Percentiles rank a stretch among this genome's conserved stretches.
Evolutionary conservation across 2,888 invertebrate genomes (phyloP).

Genomic region (Argyresthia goedartella): DNA sequence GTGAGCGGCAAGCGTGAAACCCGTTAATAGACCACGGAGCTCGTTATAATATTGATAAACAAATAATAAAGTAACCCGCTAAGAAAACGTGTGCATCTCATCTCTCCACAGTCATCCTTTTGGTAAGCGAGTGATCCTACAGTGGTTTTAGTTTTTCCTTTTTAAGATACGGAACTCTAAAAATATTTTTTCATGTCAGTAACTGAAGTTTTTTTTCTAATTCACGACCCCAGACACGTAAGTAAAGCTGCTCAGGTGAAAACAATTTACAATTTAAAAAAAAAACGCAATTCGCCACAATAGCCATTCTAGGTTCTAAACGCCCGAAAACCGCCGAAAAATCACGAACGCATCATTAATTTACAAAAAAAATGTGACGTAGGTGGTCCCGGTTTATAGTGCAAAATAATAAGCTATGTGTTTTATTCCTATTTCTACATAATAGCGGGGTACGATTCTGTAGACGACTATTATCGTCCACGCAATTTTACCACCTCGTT

Average conservation of each 20-base stretch:
- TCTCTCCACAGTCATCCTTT: too few relatives aligned
- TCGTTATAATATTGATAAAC: too few relatives aligned
- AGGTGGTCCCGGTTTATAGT: slow-evolving; percentile 60
- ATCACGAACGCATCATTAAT: slow-evolving; percentile 64
- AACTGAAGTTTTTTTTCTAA: too few relatives aligned
- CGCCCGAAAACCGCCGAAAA: slow-evolving; percentile 43
- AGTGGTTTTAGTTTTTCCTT: too few relatives aligned
- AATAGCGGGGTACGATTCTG: slow-evolving; percentile 52
- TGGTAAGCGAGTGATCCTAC: too few relatives aligned
- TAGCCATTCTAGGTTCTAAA: slow-evolving; percentile 18
- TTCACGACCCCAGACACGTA: not conserved
- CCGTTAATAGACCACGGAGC: too few relatives aligned
- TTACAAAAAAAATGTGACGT: slow-evolving; percentile 34
- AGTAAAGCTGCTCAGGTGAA: not conserved
- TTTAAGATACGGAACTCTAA: too few relatives aligned
- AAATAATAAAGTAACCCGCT: too few relatives aligned
- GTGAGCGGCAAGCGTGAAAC: too few relatives aligned
- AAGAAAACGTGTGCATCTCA: too few relatives aligned
- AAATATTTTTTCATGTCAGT: too few relatives aligned
- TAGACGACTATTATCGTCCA: slow-evolving; percentile 30
- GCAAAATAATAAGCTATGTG: slow-evolving; percentile 60
- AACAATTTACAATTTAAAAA: not conserved
- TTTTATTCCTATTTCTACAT: slow-evolving; percentile 31
- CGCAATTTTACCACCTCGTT: slow-evolving; percentile 24
- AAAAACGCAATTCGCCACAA: slow-evolving; percentile 9